Evolutionary conservation across 1,140 invertebrate species (phyloP).

Genomic region (Sminthurides bifidus): DNA sequence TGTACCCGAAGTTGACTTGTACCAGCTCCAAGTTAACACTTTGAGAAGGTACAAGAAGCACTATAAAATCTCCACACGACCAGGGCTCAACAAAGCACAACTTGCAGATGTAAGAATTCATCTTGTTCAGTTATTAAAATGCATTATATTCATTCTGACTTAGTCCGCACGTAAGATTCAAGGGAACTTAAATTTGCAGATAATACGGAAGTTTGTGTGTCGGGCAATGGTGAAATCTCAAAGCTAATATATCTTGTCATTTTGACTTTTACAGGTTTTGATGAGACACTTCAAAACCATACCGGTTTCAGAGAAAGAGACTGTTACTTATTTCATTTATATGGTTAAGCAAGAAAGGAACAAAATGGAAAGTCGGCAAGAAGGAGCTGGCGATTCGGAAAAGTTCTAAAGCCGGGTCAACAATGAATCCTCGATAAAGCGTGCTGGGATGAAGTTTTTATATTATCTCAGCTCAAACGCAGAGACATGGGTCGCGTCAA

Average conservation of each 20-base stretch:
- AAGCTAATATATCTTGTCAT: too few relatives aligned
- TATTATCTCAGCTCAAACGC: too few relatives aligned
- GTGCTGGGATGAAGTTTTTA: too few relatives aligned
- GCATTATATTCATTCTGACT: too few relatives aligned
- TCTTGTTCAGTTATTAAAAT: too few relatives aligned
- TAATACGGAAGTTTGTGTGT: neutral
- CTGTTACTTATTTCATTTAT: conserved; percentile 90
- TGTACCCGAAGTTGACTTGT: conserved; percentile 81
- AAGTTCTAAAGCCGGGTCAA: too few relatives aligned
- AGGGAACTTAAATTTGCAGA: neutral
- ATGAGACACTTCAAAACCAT: conserved; percentile 91
- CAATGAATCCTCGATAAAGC: too few relatives aligned
- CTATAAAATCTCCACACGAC: conserved; percentile 79
- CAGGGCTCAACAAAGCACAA: conserved; percentile 86
- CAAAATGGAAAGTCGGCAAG: conserved; percentile 53
- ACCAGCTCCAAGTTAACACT: conserved; percentile 84
- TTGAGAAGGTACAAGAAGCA: conserved; percentile 82
- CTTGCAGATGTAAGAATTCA: conserved; percentile 80
- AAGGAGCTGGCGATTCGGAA: neutral
- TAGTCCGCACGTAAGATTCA: too few relatives aligned
- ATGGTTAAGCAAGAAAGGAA: conserved; percentile 90
- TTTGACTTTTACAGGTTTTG: conserved; percentile 59
- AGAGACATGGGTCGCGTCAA: too few relatives aligned
- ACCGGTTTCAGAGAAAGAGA: conserved; percentile 85
- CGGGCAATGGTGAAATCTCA: too few relatives aligned